Evolutionary conservation across 1,140 invertebrate species (phyloP), one percentile per base, ranked within the genome.

Genomic region (Drosophila neocordata): DNA sequence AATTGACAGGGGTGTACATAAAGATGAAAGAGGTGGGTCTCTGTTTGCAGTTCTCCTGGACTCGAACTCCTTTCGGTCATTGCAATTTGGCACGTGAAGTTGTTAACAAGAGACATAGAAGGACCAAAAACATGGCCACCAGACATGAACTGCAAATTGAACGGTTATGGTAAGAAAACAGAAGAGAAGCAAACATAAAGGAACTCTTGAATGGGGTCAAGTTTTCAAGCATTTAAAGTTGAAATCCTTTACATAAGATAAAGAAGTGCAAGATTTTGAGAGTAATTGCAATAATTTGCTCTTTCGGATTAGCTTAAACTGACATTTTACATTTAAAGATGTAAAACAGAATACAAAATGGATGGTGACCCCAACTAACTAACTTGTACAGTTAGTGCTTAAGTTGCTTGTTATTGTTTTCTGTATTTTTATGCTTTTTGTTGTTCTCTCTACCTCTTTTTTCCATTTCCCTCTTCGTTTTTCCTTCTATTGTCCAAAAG

Each of bases 61-160:
- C 51, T 22, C 27, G 52, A 24, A 69, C 68, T 73, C 53, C 78
- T 64, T 69, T 69, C 79, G 69, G 62, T 77, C 79, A 82, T 77
- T 82, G 73, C 79, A 77, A 82, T 82, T 82, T 82, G 64, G 79
- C 79, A 82, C 79, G 79, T 82, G 79, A 81, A 78, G 73, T 77
- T 73, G 79, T 82, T 82, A 82, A 82, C 73, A 70, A 70, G 72
- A 52, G 61, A 58, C 57, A 66, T 48, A 48, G 41, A 41, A 74
- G 57, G 52, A 61, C 11, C 18, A 64, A 62, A 56, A 64, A 37
- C 35, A 63, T 27, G 41, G 44, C n/a, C 31, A 24, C 60, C 60
- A 64, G 69, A 81, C 73, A 81, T 77, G 79, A 82, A 73, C 61
- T 68, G 69, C 73, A 81, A 81, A 81, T 81, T 82, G 79, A 81